Conservation (phyloP, 2,797 vertebrate species). For the Urophycis tenuis region DNA sequence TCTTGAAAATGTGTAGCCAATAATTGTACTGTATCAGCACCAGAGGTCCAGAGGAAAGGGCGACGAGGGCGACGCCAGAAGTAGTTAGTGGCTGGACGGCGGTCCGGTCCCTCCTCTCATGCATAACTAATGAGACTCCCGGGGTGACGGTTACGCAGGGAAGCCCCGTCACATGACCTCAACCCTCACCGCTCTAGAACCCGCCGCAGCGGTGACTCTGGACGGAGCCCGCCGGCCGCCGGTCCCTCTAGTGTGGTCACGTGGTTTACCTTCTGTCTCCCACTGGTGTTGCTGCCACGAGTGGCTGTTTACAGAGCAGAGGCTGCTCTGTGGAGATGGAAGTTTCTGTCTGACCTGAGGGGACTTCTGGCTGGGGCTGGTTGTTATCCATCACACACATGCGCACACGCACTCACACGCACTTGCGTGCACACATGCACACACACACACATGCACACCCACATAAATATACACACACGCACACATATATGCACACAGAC, state of each 20-base stretch:
- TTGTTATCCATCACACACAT: background rate
- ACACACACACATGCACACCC: background rate
- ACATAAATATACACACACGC: too few relatives aligned
- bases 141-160: background rate
- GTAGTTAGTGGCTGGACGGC: background rate
- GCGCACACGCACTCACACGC: background rate
- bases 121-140: background rate
- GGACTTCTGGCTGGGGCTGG: background rate
- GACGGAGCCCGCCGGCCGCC: background rate
- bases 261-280: background rate
- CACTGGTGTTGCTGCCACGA: background rate
- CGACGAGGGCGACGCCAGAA: background rate
- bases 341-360: background rate
- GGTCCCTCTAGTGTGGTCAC: background rate
- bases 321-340: background rate
- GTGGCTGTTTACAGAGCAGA: background rate
- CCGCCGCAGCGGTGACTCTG: background rate
- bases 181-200: background rate
- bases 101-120: background rate
- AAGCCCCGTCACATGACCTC: background rate
- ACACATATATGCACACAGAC: background rate
- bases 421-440: background rate
- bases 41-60: background rate
- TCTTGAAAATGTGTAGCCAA: background rate
- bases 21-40: background rate